Evolutionary conservation across 2,888 invertebrate genomes (phyloP), one percentile per base, ranked within the genome.

Genomic region (Torymus tubicola): DNA sequence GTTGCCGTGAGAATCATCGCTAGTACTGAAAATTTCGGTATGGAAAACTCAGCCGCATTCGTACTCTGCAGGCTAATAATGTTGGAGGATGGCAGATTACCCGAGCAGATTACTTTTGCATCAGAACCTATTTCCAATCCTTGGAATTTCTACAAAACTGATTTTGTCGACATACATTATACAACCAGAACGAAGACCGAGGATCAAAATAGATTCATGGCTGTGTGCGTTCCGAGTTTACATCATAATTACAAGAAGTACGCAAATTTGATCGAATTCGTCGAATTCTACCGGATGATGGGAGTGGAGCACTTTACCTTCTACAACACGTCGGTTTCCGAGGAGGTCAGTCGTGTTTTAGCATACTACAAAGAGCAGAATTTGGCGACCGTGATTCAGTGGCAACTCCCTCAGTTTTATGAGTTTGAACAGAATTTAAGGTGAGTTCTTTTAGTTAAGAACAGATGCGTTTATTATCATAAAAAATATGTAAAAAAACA

Each of bases 281-380:
- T 93, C 53, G 92, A 93, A 83, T 89, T 92, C 84, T 92, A 93
- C 83, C 88, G 90, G 0, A 84, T 92, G 74, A 88, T 92, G 83
- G 93, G 93, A 0, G 92, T 90, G 21, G 87, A 87, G 0, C 91
- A 92, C 78, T 92, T 93, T 77, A 91, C 92, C 58, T 92, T 93
- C 83, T 93, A 93, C 84, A 88, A 91, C 14, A 86, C 90, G 82
- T 89, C 90, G 11, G 88, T 90, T 50, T 89, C 87, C 1, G 81
- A 86, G 2, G 87, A 90, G 42, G 90, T 92, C 11, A 84, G 87
- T 11, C 85, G 85, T 1, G 87, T 92, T 1, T 85, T 93, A 21
- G 79, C 87, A 1, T 86, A 91, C 81, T 92, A 93, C 81, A 84
- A 86, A 13, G 82, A 83, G 0, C 61, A 84, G 1, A 88, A 88